Percentiles rank a stretch among this genome's conserved stretches.
These are phyloP conservation scores for Gallinago media DNA, from an alignment of 2,113 vertebrate species.

Conservation along the genomic window DNA sequence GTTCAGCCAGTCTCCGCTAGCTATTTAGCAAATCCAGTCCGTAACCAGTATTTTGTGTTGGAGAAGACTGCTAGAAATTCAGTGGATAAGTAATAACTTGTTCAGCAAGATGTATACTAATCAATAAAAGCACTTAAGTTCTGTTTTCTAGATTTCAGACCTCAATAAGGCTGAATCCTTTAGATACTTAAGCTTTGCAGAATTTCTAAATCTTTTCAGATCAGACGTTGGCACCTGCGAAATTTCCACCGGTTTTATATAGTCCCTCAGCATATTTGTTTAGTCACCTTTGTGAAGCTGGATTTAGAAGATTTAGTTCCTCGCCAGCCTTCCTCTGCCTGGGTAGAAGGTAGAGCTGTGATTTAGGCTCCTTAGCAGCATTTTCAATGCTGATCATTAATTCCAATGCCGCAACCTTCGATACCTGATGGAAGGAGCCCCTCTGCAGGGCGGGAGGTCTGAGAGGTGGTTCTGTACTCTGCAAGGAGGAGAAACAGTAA, in stretches of 20 bases:
- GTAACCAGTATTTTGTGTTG: background rate
- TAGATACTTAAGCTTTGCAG: background rate
- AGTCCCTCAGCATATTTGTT: slow-evolving; percentile 58
- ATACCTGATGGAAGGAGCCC: background rate
- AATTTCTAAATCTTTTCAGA: background rate
- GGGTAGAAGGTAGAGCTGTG: background rate
- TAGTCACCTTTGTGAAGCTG: slow-evolving; percentile 54
- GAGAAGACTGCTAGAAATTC: background rate
- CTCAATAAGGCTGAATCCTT: background rate
- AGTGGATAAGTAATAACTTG: background rate
- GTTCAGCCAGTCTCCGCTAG: background rate
- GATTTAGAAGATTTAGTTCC: slow-evolving; percentile 65
- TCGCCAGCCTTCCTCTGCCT: slow-evolving; percentile 25
- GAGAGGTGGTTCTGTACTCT: background rate
- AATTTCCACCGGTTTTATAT: background rate
- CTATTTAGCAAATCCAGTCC: background rate
- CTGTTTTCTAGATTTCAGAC: background rate
- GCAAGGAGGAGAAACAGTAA: background rate
- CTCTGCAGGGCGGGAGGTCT: background rate
- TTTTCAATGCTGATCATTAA: background rate
- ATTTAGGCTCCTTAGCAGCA: background rate
- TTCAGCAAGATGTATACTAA: background rate
- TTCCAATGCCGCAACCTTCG: background rate
- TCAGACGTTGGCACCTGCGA: background rate
- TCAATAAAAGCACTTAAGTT: background rate